These are phyloP conservation scores for Listronotus bonariensis DNA, from an alignment of 1,140 invertebrate species.

Conservation along the genomic window DNA sequence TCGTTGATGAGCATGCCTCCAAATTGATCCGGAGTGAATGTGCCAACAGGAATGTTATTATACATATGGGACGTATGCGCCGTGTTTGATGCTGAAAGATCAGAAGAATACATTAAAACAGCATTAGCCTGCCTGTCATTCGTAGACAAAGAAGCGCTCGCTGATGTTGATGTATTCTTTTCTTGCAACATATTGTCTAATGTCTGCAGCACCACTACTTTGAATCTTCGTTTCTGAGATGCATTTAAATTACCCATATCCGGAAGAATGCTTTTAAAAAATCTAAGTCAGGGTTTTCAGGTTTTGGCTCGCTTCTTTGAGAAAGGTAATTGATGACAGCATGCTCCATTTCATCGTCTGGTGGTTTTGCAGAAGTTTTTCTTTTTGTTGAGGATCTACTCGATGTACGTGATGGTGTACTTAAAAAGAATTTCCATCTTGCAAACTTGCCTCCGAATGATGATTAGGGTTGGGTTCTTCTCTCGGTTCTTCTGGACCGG, in stretches of 20 bases:
- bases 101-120: background rate
- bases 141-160: too few relatives aligned
- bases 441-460: slow-evolving; percentile 17
- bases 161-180: slow-evolving; percentile 10
- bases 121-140: background rate
- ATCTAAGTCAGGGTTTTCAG: slow-evolving; percentile 15
- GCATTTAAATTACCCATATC: background rate
- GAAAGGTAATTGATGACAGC: slow-evolving; percentile 12
- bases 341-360: slow-evolving; percentile 12
- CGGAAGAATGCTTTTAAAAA: slow-evolving; percentile 23
- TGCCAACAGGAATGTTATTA: slow-evolving; percentile 7
- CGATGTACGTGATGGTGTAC: slow-evolving; percentile 18
- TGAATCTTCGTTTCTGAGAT: background rate
- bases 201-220: slow-evolving; percentile 4
- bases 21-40: background rate
- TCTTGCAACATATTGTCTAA: slow-evolving; percentile 15
- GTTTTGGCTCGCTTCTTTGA: slow-evolving; percentile 17
- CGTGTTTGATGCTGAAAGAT: background rate
- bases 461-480: slow-evolving; percentile 15
- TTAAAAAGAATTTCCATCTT: background rate
- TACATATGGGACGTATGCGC: background rate
- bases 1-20: slow-evolving; percentile 17
- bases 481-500: slow-evolving; percentile 13
- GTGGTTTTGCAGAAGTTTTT: background rate
- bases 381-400: slow-evolving; percentile 14